phyloP scores from a whole-genome alignment of 2,797 vertebrate species.

The Myripristis jacobus region DNA sequence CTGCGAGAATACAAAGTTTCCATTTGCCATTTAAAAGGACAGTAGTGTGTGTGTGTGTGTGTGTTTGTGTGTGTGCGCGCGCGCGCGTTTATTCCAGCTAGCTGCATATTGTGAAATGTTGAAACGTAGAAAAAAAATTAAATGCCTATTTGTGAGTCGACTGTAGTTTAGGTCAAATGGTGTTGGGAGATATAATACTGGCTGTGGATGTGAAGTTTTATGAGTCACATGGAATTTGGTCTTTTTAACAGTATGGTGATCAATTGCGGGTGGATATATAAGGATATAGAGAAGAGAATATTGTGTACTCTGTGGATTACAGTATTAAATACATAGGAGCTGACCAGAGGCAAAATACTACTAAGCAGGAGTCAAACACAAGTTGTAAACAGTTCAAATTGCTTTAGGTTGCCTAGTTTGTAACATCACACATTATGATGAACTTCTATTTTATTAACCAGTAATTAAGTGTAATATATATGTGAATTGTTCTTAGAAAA shows the following conservation, averaged over 20 bases:
- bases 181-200: constrained; percentile 16
- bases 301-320: too few species aligned
- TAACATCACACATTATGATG: background rate
- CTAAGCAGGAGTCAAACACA: background rate
- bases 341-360: background rate
- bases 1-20: constrained; percentile 18
- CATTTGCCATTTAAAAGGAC: constrained; percentile 3
- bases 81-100: constrained; percentile 2
- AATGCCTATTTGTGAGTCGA: constrained; percentile 42
- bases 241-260: too few species aligned
- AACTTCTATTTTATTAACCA: background rate
- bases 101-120: constrained; percentile 17
- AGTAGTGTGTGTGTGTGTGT: constrained; percentile 13
- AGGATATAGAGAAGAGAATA: too few species aligned
- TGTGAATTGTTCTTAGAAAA: too few species aligned
- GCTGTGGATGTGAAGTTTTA: too few species aligned
- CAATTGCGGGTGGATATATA: too few species aligned
- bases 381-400: background rate
- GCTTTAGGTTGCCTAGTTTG: background rate
- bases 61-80: too few species aligned
- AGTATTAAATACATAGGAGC: background rate
- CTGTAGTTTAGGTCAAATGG: constrained; percentile 30
- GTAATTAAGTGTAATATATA: background rate
- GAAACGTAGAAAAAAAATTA: constrained; percentile 32
- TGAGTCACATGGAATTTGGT: too few species aligned